A percentile compares a stretch with the other conserved stretches of the same genome.
Evolutionary conservation across 1,140 invertebrate genomes (phyloP).

Genomic region (Agrilus planipennis): DNA sequence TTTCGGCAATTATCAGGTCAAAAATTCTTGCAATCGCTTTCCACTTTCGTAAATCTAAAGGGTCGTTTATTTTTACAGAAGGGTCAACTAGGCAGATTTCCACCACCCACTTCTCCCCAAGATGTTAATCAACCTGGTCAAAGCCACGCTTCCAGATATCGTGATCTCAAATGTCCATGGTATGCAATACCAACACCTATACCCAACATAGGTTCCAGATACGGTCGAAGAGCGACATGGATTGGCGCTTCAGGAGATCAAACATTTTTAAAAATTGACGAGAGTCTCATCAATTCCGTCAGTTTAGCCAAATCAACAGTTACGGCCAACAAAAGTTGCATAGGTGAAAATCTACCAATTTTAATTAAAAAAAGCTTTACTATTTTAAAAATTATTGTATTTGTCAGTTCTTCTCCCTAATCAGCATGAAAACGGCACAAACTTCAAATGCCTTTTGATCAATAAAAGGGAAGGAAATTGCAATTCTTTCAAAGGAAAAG

Average conservation of each 20-base stretch:
- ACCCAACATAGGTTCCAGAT: conserved; percentile 62
- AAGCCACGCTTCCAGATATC: conserved; percentile 20
- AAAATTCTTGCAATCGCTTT: background rate
- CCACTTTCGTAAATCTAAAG: background rate
- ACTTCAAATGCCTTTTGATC: conserved; percentile 74
- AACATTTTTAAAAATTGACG: conserved; percentile 89
- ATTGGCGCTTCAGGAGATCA: conserved; percentile 89
- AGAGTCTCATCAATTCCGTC: conserved; percentile 80
- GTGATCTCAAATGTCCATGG: conserved; percentile 47
- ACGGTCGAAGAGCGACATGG: conserved; percentile 81
- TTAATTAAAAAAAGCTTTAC: conserved; percentile 1
- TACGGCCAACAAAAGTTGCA: conserved; percentile 75
- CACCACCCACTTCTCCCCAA: conserved; percentile 27
- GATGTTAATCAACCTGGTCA: conserved; percentile 29
- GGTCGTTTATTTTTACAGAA: conserved; percentile 54
- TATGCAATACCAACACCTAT: conserved; percentile 71
- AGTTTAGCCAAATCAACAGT: conserved; percentile 76
- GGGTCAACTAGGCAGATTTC: conserved; percentile 72
- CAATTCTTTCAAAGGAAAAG: conserved; percentile 60
- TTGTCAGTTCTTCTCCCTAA: conserved; percentile 57
- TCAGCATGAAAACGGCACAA: conserved; percentile 47
- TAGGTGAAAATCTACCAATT: conserved; percentile 55
- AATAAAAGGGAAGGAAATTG: conserved; percentile 75
- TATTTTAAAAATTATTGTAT: conserved; percentile 19
- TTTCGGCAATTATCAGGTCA: conserved; percentile 81